phyloP scores from a whole-genome alignment of 1,140 invertebrate genomes.

The Pristionchus pacificus region DNA sequence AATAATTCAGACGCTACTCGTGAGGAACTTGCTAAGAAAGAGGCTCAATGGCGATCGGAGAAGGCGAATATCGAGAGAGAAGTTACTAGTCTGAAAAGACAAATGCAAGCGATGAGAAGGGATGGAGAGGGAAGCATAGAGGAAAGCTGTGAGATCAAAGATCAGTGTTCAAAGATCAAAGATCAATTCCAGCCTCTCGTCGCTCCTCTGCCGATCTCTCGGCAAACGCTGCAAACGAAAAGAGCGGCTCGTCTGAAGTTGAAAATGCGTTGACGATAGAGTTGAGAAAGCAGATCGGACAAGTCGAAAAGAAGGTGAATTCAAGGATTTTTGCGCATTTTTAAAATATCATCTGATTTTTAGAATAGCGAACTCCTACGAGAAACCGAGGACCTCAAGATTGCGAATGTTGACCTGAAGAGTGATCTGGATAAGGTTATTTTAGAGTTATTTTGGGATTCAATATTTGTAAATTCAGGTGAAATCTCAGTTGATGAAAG shows the following conservation, averaged over 20 bases:
- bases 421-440: slow-evolving; percentile 33
- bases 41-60: slow-evolving; percentile 33
- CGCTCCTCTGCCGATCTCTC: background rate
- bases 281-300: slow-evolving; percentile 23
- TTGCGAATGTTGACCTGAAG: slow-evolving; percentile 44
- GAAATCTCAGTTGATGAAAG: slow-evolving; percentile 35
- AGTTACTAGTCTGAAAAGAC: background rate
- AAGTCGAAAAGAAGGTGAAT: slow-evolving; percentile 24
- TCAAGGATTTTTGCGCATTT: background rate
- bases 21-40: slow-evolving; percentile 27
- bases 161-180: too few species aligned
- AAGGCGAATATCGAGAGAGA: slow-evolving; percentile 30
- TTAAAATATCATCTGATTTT: background rate
- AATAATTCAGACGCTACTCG: slow-evolving; percentile 19
- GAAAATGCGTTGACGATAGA: slow-evolving; percentile 18
- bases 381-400: slow-evolving; percentile 35
- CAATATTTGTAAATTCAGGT: background rate
- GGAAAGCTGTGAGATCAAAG: background rate
- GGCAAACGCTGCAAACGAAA: background rate
- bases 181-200: background rate
- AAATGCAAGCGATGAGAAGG: background rate
- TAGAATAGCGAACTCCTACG: slow-evolving; percentile 28
- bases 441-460: background rate
- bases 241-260: background rate
- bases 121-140: background rate